A percentile compares a stretch with the other conserved stretches of the same genome.
Conservation (phyloP, 2,113 vertebrate species). For the Amphiprion percula region DNA sequence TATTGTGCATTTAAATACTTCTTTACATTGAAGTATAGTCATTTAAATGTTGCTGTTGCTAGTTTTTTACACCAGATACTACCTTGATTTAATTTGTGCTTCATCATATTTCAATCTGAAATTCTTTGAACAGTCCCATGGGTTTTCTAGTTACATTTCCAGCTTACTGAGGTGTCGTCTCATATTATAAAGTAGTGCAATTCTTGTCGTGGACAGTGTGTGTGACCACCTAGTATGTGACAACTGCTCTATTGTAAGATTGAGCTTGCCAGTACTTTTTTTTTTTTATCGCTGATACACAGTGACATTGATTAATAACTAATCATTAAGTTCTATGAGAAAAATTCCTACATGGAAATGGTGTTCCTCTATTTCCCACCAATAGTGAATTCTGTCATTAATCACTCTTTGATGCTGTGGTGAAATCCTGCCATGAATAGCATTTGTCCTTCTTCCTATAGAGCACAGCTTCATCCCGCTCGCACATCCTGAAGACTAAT, state of each 20-base stretch:
- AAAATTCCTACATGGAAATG: conserved; percentile 19
- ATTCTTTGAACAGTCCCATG: neutral
- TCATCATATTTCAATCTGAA: too few species aligned
- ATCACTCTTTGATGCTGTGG: conserved; percentile 52
- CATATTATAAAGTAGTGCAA: neutral
- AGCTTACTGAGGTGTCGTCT: neutral
- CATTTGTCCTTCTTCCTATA: conserved; percentile 54
- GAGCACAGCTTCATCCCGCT: neutral
- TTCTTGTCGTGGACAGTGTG: neutral
- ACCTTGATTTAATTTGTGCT: too few species aligned
- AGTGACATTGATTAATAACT: conserved; percentile 41
- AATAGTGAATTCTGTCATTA: conserved; percentile 39
- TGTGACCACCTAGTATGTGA: neutral
- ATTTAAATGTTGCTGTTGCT: too few species aligned
- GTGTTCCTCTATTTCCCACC: neutral
- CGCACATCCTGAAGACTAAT: conserved; percentile 3
- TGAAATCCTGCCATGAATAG: conserved; percentile 46
- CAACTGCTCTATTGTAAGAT: conserved; percentile 10
- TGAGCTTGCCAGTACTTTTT: neutral
- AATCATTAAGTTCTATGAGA: conserved; percentile 25
- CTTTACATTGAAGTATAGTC: too few species aligned
- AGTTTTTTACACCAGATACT: too few species aligned
- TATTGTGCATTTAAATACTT: too few species aligned
- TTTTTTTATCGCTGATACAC: conserved; percentile 39
- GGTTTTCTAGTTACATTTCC: neutral